Conservation (phyloP, 1,140 invertebrate species). For the Macrosteles quadrilineatus region DNA sequence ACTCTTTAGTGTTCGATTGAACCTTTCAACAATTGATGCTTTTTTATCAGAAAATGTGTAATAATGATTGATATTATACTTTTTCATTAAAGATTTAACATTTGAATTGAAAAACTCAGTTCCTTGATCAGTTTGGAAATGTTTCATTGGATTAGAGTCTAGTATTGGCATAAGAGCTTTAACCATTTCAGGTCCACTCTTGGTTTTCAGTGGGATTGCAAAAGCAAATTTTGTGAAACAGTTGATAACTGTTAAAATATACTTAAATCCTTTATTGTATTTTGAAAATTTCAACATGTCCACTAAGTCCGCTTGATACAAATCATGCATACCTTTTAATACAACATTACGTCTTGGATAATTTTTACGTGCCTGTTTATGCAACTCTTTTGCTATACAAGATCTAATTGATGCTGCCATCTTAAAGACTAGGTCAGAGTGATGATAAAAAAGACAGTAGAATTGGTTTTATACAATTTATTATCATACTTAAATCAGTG, state of each 20-base stretch:
- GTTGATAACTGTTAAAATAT: slow-evolving; percentile 54
- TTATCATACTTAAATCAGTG: background rate
- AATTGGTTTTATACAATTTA: background rate
- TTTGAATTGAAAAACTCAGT: slow-evolving; percentile 50
- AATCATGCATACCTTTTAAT: slow-evolving; percentile 34
- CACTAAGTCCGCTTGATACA: slow-evolving; percentile 38
- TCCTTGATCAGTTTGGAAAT: slow-evolving; percentile 52
- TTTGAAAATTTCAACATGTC: slow-evolving; percentile 45
- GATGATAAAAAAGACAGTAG: background rate
- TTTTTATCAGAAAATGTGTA: slow-evolving; percentile 51
- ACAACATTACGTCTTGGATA: slow-evolving; percentile 32
- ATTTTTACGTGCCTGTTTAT: slow-evolving; percentile 37
- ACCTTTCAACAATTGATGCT: slow-evolving; percentile 52
- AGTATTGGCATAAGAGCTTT: slow-evolving; percentile 42
- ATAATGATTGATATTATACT: slow-evolving; percentile 51
- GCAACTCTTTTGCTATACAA: slow-evolving; percentile 35
- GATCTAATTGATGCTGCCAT: background rate
- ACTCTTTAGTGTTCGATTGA: slow-evolving; percentile 53
- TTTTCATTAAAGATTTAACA: slow-evolving; percentile 46
- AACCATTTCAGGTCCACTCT: slow-evolving; percentile 47
- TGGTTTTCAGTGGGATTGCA: slow-evolving; percentile 53
- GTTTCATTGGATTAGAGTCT: slow-evolving; percentile 36
- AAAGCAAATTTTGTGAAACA: slow-evolving; percentile 53
- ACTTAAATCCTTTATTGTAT: slow-evolving; percentile 51
- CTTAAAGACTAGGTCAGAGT: background rate